These are phyloP conservation scores for Panagrolaimus sp. DNA, from an alignment of 1,140 invertebrate genomes.

Conservation along the genomic window DNA sequence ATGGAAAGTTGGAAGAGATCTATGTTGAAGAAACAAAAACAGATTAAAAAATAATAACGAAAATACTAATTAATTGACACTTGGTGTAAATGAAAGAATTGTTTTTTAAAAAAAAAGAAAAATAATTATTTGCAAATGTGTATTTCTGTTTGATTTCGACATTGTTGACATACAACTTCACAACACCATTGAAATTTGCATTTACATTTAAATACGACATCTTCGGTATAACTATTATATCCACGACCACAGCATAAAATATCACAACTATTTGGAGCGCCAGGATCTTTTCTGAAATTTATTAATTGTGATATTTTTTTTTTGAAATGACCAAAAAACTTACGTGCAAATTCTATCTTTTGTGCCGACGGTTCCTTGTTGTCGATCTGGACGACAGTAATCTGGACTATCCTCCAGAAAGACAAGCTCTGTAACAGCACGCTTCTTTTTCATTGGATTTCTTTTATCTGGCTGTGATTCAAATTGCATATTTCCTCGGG, in stretches of 20 bases:
- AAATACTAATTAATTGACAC: too few species aligned
- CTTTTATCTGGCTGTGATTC: conserved; percentile 35
- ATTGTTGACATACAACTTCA: conserved; percentile 41
- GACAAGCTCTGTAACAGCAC: conserved; percentile 66
- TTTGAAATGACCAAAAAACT: background rate
- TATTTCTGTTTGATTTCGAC: conserved; percentile 35
- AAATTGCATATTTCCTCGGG: conserved; percentile 50
- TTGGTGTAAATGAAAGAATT: too few species aligned
- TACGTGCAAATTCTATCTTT: conserved; percentile 66
- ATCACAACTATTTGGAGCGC: conserved; percentile 62
- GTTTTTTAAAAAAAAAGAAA: too few species aligned
- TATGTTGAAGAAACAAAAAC: too few species aligned
- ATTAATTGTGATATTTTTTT: background rate
- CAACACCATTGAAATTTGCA: conserved; percentile 63
- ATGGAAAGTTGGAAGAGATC: too few species aligned
- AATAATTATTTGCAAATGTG: conserved; percentile 40
- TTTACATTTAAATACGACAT: conserved; percentile 61
- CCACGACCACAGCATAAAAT: conserved; percentile 65
- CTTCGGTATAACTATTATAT: conserved; percentile 61
- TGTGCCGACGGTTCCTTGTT: conserved; percentile 65
- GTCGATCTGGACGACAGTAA: conserved; percentile 70
- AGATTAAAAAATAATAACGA: too few species aligned
- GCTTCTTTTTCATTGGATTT: conserved; percentile 37
- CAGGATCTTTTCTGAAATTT: conserved; percentile 53
- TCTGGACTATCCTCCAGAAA: conserved; percentile 85